Evolutionary conservation across 2,888 invertebrate genomes (phyloP), one percentile per base, ranked within the genome.

Genomic region (Drosophila fulvimacula): DNA sequence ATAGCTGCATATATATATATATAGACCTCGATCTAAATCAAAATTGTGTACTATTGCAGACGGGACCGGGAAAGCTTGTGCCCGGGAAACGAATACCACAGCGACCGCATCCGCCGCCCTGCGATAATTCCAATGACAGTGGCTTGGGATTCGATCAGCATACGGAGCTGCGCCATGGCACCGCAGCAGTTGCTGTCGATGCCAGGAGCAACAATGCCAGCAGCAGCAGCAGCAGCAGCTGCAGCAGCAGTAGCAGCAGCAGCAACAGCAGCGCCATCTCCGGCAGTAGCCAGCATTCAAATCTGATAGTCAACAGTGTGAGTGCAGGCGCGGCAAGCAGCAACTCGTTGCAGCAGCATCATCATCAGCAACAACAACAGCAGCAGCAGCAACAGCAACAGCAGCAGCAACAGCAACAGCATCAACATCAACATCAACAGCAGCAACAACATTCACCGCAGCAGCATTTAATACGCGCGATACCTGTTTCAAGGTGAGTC

Each of bases 101-200:
- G 58, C 85, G 92, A 69, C 92, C 92, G 59, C 92, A 92, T 83
- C 92, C 94, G 42, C 94, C 94, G 91, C 95, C 95, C 71, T 96
- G 96, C 92, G 97, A 97, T 92, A 97, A 96, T 93, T 97, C 97
- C 73, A 97, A 97, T 93, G 97, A 97, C 93, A 97, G 97, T 80
- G 97, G 97, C 34, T 94, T 97, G 81, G 97, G 97, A 66, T 96
- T 96, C 77, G 97, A 97, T 91, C 95, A 96, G 84, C 95, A 95
- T 83, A 93, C 94, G 79, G 95, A 95, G 85, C 92, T 93, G 65
- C 93, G 94, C 68, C 79, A 82, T 41, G 82, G 56, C 30, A 17
- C 65, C 21, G 17, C 55, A 27, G 58, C 68, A 65, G 57, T 69
- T 59, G 71, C 64, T 21, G 63, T 46, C n/a, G 53, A 30, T 15